These are phyloP conservation scores for Idaea biselata DNA, from an alignment of 2,888 invertebrate species.

Conservation along the genomic window DNA sequence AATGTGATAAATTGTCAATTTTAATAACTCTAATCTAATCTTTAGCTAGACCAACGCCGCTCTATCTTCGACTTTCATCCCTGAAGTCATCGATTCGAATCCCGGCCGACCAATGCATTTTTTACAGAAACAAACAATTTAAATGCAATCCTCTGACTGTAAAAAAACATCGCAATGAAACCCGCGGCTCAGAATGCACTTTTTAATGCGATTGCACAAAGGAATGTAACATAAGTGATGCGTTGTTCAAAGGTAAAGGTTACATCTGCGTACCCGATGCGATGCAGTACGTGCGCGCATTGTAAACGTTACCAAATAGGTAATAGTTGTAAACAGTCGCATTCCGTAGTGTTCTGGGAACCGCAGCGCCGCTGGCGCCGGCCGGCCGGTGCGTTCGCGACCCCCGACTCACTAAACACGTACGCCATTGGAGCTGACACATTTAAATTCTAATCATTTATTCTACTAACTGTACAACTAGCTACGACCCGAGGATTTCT, in stretches of 20 bases:
- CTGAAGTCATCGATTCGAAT: no score
- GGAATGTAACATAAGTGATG: not conserved
- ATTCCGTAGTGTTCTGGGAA: constrained; percentile 72
- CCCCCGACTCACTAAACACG: constrained; percentile 41
- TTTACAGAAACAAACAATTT: no score
- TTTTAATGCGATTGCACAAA: not conserved
- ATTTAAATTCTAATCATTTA: constrained; percentile 30
- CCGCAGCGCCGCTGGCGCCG: constrained; percentile 49
- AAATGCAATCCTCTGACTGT: no score
- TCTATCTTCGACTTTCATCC: no score
- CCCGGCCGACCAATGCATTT: no score
- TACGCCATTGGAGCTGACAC: constrained; percentile 34
- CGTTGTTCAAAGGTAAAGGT: constrained; percentile 46
- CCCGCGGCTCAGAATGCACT: no score
- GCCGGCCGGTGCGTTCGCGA: constrained; percentile 13
- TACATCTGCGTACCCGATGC: constrained; percentile 43
- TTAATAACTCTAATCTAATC: no score
- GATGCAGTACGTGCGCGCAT: constrained; percentile 57
- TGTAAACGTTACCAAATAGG: constrained; percentile 76
- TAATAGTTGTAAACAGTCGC: constrained; percentile 77
- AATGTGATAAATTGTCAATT: no score
- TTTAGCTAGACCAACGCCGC: no score
- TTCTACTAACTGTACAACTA: constrained; percentile 16
- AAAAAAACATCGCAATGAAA: no score
- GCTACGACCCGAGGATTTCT: no score